Base-by-base conservation (phyloP, 53 echinoderm and acorn worm species). In the Apostichopus leukothele region DNA sequence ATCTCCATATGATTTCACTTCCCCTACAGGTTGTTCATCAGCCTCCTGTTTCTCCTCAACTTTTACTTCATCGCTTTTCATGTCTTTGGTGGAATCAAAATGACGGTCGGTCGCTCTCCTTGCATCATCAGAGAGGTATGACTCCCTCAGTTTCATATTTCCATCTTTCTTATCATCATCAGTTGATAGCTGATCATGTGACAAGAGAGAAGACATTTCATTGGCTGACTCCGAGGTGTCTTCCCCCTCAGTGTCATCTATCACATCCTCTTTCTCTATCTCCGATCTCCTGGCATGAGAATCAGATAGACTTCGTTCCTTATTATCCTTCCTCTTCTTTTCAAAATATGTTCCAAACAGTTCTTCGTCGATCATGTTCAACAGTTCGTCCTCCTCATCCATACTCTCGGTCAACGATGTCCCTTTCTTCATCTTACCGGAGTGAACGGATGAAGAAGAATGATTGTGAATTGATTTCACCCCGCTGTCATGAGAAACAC, bases 261-360 rank as follows among this genome's bases (percentile, higher is more conserved):
- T 10, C 50, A 51, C 9, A 51, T 86, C 39, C 11, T 51, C 51
- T 9, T 63, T 67, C 67, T 67, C 67, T 22, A 21, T 66, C 23
- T 85, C 85, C 67, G 26, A 25, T 6, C 85, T 85, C 26, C 50
- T 4, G 22, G 26, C 19, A 55, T 71, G 25, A 39, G 84, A 85
- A 23, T 85, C 85, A 26, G 66, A 63, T 25, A 63, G 1, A 54
- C 86, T 88, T 54, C 14, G 13, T 14, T 16, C 88, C 78, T 51
- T 52, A 0, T 76, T 88, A 9, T 67, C 88, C 55, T 67, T 21
- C 78, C 83, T 39, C 66, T 77, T 80, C 11, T 87, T 73, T n/a
- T 97, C 94, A 85, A 97, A 97, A 87, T 90, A 92, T 13, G 90
- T 86, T 76, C 97, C 97, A 79, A 91, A 97, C 9, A 99, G 86